A percentile compares a stretch with the other conserved stretches of the same genome.
phyloP scores from a whole-genome alignment of 2,797 vertebrate species.

The Pangasius mekongensis region DNA sequence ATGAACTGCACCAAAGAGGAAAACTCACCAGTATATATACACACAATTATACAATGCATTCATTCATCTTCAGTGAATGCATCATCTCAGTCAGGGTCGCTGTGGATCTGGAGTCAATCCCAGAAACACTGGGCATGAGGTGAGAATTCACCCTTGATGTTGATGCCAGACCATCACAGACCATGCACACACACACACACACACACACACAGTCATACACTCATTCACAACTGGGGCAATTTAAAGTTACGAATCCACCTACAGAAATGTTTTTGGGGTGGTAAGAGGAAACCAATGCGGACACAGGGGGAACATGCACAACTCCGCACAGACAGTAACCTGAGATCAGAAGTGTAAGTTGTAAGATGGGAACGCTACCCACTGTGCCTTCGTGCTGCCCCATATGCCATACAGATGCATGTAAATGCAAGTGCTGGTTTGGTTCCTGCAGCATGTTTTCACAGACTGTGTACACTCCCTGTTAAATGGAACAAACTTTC shows the following conservation, averaged over 20 bases:
- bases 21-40: no score
- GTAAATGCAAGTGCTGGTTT: not conserved
- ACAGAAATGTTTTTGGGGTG: not conserved
- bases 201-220: not conserved
- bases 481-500: conserved; percentile 19
- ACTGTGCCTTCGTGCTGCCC: not conserved
- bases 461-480: not conserved
- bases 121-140: not conserved
- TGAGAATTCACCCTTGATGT: not conserved
- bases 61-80: not conserved
- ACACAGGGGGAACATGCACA: not conserved
- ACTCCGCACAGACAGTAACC: not conserved
- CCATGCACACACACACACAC: not conserved
- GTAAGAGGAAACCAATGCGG: not conserved
- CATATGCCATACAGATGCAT: not conserved
- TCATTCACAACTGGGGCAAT: not conserved
- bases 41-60: conserved; percentile 2
- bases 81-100: not conserved
- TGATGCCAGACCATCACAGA: not conserved
- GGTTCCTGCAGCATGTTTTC: not conserved
- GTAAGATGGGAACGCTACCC: not conserved
- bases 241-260: not conserved
- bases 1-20: not conserved
- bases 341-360: not conserved
- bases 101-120: not conserved